These are phyloP conservation scores for Polia nebulosa DNA, from an alignment of 2,888 invertebrate genomes.

Conservation along the genomic window DNA sequence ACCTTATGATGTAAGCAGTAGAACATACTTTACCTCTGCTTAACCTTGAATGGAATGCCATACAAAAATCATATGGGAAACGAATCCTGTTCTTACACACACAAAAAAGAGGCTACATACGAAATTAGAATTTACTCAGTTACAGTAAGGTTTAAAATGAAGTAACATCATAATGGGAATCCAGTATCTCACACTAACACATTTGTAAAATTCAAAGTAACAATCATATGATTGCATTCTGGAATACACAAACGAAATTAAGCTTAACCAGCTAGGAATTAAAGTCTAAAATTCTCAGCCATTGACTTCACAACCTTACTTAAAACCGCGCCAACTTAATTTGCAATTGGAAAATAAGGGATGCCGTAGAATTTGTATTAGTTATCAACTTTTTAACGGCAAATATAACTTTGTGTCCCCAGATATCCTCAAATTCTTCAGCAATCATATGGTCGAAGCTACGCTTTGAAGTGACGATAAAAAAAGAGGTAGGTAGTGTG, in stretches of 20 bases:
- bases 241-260: slow-evolving; percentile 48
- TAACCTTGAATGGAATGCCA: slow-evolving; percentile 80
- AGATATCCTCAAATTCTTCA: slow-evolving; percentile 64
- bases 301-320: slow-evolving; percentile 37
- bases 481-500: slow-evolving; percentile 47
- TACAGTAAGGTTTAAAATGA: slow-evolving; percentile 47
- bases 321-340: slow-evolving; percentile 60
- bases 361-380: slow-evolving; percentile 37
- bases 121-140: slow-evolving; percentile 45
- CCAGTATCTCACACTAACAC: slow-evolving; percentile 78
- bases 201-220: slow-evolving; percentile 78
- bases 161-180: slow-evolving; percentile 44
- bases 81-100: slow-evolving; percentile 83
- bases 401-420: slow-evolving; percentile 49
- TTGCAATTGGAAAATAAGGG: slow-evolving; percentile 50
- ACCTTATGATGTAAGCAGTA: slow-evolving; percentile 48
- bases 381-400: slow-evolving; percentile 23
- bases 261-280: fast-evolving
- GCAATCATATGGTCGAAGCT: slow-evolving; percentile 63
- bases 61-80: slow-evolving; percentile 89
- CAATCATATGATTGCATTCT: slow-evolving; percentile 80
- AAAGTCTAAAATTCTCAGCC: slow-evolving; percentile 54
- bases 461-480: slow-evolving; percentile 47
- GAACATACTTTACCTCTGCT: slow-evolving; percentile 58
- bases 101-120: slow-evolving; percentile 23